Conservation (phyloP, 2,113 vertebrate genomes). For the Blennius ocellaris region DNA sequence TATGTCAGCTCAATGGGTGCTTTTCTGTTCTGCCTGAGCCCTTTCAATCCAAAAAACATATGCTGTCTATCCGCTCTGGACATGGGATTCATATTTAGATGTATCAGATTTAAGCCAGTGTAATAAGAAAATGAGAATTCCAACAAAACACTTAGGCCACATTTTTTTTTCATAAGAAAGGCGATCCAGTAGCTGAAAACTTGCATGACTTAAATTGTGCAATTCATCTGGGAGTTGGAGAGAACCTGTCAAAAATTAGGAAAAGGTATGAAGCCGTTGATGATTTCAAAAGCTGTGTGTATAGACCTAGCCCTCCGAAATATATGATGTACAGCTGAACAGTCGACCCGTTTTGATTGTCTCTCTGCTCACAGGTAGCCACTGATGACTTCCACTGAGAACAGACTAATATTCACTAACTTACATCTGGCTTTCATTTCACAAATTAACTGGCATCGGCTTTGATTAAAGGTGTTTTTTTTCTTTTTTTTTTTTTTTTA, state of each 20-base stretch:
- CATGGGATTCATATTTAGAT: slow-evolving; percentile 79
- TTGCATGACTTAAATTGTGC: slow-evolving; percentile 16
- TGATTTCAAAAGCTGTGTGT: background rate
- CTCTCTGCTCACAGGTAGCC: no score
- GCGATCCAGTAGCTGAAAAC: slow-evolving; percentile 28
- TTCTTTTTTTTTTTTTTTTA: no score
- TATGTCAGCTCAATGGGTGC: slow-evolving; percentile 67
- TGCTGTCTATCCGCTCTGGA: slow-evolving; percentile 73
- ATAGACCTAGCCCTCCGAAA: background rate
- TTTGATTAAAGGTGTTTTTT: no score
- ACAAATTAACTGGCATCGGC: no score
- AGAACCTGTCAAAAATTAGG: slow-evolving; percentile 27
- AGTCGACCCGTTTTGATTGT: no score
- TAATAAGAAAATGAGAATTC: slow-evolving; percentile 66
- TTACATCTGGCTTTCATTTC: background rate
- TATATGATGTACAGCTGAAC: no score
- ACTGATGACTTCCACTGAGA: no score
- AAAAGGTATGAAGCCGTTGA: slow-evolving; percentile 4
- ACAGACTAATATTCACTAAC: no score
- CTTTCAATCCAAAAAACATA: slow-evolving; percentile 79
- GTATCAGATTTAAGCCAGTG: slow-evolving; percentile 75
- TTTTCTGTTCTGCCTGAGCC: slow-evolving; percentile 73
- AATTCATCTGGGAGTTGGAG: slow-evolving; percentile 27
- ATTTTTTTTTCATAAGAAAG: slow-evolving; percentile 36
- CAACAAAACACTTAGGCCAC: slow-evolving; percentile 35